phyloP scores from a whole-genome alignment of 2,888 invertebrate species.

The Chrysolina haemoptera region DNA sequence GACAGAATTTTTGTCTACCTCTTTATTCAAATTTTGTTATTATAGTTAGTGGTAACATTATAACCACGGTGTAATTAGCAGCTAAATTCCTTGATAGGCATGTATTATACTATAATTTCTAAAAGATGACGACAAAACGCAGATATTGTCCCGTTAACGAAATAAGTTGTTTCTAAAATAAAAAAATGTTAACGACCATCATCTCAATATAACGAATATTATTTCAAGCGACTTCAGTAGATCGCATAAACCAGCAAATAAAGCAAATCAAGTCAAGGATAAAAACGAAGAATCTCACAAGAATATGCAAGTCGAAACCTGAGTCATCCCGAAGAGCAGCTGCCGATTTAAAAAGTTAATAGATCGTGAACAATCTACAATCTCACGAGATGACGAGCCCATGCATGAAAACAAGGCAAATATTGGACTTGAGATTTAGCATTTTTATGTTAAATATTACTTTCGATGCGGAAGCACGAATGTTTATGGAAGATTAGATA shows the following conservation, averaged over 20 bases:
- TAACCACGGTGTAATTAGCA: no score
- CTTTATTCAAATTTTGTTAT: no score
- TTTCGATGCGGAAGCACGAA: constrained; percentile 38
- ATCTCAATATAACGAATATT: not conserved
- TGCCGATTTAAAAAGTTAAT: constrained; percentile 49
- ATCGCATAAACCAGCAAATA: constrained; percentile 7
- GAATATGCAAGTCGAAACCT: constrained; percentile 47
- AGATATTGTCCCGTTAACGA: no score
- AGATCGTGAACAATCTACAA: constrained; percentile 47
- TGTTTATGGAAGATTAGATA: constrained; percentile 46
- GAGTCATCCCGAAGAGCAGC: constrained; percentile 49
- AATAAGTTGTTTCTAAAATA: not conserved
- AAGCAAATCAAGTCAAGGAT: constrained; percentile 37
- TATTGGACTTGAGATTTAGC: constrained; percentile 44
- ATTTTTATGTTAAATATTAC: constrained; percentile 27
- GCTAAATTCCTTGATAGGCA: no score
- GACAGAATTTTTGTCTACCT: no score
- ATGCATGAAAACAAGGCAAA: constrained; percentile 47
- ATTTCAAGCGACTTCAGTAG: not conserved
- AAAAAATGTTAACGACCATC: not conserved
- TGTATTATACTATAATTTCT: no score
- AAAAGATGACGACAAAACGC: no score
- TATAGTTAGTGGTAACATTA: no score
- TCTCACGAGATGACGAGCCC: constrained; percentile 42
- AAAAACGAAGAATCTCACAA: constrained; percentile 29